Percentiles rank a stretch among this genome's conserved stretches.
phyloP scores from a whole-genome alignment of 2,113 vertebrate species.

The Ardeotis arabs region DNA sequence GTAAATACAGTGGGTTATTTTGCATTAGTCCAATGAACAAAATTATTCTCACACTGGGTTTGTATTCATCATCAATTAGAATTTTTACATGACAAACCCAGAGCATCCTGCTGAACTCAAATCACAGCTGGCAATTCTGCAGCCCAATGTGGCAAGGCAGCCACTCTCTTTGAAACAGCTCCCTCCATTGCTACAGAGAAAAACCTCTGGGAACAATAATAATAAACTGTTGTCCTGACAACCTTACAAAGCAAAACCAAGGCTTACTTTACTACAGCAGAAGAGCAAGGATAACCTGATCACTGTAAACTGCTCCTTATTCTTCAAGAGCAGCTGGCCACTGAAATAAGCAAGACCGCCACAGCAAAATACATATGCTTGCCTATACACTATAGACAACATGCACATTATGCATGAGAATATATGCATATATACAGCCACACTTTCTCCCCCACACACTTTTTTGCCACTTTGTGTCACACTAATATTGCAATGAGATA shows the following conservation, averaged over 20 bases:
- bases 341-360: background rate
- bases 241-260: constrained; percentile 27
- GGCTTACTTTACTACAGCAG: background rate
- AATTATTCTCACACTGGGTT: constrained; percentile 34
- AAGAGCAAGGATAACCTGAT: background rate
- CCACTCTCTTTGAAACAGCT: background rate
- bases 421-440: background rate
- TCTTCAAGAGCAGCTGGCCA: background rate
- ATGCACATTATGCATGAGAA: background rate
- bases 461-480: background rate
- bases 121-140: constrained; percentile 56
- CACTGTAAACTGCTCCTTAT: background rate
- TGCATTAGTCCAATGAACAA: constrained; percentile 38
- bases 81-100: constrained; percentile 54
- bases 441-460: no score
- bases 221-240: constrained; percentile 67
- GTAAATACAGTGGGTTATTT: constrained; percentile 42
- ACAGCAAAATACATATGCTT: background rate
- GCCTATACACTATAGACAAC: background rate
- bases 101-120: constrained; percentile 8
- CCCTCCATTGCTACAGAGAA: background rate
- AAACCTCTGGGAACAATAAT: background rate
- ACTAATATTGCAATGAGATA: background rate
- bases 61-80: constrained; percentile 58
- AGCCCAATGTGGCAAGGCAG: constrained; percentile 31